Evolutionary conservation across 2,888 invertebrate species (phyloP), one percentile per base, ranked within the genome.

Genomic region (Callosobruchus maculatus): DNA sequence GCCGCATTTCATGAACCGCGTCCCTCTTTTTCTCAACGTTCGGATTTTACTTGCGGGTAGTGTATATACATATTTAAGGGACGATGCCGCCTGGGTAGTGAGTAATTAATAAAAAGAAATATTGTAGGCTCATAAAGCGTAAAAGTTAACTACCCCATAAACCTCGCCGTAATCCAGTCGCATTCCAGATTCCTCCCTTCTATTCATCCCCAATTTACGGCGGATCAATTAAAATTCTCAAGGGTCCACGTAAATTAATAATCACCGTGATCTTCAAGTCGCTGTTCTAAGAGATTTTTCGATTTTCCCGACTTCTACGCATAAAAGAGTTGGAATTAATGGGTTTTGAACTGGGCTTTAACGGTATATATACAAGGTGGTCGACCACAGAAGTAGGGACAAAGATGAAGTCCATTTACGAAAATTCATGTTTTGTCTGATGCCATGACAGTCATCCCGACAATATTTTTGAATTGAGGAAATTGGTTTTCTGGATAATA

Each of bases 331-430:
- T 80, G 78, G 81, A 81, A 83, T 84, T 84, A 82, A 85, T 84
- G 83, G 82, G 80, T 79, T 83, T 83, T 82, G 83, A 82, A 84
- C 84, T 82, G 78, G 77, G 77, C 78, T 49, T 7, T 18, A 18
- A 49, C 13, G 49, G 49, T 13, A 49, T 49, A 49, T 49, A 49
- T 49, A 49, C 49, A 49, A 49, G 49, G 49, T 49, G 49, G 13
- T 18, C 3, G 18, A 49, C 4, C 5, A 49, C 3, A 49, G 4
- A 49, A 49, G 13, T 7, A 13, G 9, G 4, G 49, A 7, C 13
- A 26, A 26, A 26, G 3, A 26, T 2, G 7, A 26, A 26, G 2
- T 26, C 26, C 26, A 26, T 4, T 26, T 7, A 26, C 7, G 7
- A 26, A 26, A n/a, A n/a, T n/a, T 26, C 26, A 7, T 26, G 26